A percentile compares a stretch with the other conserved stretches of the same genome.
Conservation (phyloP, 1,140 invertebrate species). For the Drosophila chauvacae region DNA sequence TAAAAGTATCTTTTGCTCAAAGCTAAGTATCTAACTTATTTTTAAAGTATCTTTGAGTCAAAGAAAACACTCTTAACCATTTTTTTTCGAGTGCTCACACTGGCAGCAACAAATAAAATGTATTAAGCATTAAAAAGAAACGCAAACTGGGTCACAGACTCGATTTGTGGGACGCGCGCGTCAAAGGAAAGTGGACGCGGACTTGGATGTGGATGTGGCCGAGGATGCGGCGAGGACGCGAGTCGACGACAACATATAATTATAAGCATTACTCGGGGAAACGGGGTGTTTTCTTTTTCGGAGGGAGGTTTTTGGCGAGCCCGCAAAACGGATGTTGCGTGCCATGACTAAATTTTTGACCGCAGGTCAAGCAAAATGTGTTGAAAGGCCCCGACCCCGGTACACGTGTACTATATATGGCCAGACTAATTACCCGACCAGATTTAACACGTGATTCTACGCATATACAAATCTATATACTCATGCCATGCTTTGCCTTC, state of each 20-base stretch:
- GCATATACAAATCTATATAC: conserved; percentile 45
- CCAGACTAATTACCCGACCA: conserved; percentile 66
- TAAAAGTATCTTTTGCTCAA: background rate
- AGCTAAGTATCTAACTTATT: background rate
- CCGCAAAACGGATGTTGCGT: conserved; percentile 69
- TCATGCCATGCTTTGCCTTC: conserved; percentile 17
- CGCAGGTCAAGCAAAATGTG: conserved; percentile 59
- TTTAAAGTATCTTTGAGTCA: background rate
- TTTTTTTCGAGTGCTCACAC: conserved; percentile 12
- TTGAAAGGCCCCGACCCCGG: conserved; percentile 52
- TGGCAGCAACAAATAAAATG: conserved; percentile 64
- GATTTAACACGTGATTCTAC: conserved; percentile 49
- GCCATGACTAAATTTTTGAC: conserved; percentile 68
- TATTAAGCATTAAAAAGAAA: conserved; percentile 78
- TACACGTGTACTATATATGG: conserved; percentile 29
- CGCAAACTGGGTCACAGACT: conserved; percentile 74
- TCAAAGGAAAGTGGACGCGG: conserved; percentile 15
- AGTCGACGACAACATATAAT: conserved; percentile 56
- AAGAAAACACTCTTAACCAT: background rate
- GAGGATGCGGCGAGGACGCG: conserved; percentile 25
- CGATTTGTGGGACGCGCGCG: conserved; percentile 42
- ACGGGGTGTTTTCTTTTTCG: conserved; percentile 1
- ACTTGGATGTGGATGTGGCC: conserved; percentile 13
- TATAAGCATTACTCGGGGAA: conserved; percentile 65
- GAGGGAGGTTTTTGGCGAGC: conserved; percentile 9